These are phyloP conservation scores for Siniperca knerii DNA, from an alignment of 2,113 vertebrate genomes.

Conservation along the genomic window DNA sequence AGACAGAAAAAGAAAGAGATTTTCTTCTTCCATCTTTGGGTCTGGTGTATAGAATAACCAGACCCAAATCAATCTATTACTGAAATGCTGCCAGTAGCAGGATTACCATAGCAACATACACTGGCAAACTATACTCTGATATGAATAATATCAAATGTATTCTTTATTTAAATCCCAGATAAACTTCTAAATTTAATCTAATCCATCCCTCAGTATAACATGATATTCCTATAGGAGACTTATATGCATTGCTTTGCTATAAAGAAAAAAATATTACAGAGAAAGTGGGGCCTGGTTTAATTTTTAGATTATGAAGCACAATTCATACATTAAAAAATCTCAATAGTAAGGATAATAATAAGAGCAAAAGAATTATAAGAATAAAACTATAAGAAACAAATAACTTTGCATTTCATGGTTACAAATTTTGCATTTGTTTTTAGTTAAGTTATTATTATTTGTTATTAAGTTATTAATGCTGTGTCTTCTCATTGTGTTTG, in stretches of 20 bases:
- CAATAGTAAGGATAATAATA: background rate
- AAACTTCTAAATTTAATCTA: conserved; percentile 27
- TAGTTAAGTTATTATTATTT: no score
- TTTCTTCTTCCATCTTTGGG: conserved; percentile 63
- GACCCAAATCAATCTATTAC: conserved; percentile 71
- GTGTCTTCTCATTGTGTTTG: background rate
- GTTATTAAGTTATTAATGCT: background rate
- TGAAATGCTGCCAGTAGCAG: conserved; percentile 70
- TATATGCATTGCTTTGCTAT: background rate
- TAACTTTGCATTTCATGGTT: background rate
- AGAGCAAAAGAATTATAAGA: background rate
- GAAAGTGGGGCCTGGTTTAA: background rate
- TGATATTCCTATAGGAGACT: background rate
- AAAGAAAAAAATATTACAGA: background rate
- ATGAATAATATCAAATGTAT: conserved; percentile 50
- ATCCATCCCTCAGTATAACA: conserved; percentile 12
- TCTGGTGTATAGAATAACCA: conserved; percentile 72
- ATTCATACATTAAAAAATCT: background rate
- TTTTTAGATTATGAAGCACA: background rate
- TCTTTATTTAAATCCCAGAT: conserved; percentile 32
- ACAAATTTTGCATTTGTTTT: background rate
- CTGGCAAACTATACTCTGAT: conserved; percentile 52
- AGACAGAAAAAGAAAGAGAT: conserved; percentile 14
- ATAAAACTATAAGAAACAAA: background rate
- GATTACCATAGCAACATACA: conserved; percentile 78